These are phyloP conservation scores for Neolamprologus devosi DNA, from an alignment of 2,113 vertebrate genomes.

Conservation along the genomic window DNA sequence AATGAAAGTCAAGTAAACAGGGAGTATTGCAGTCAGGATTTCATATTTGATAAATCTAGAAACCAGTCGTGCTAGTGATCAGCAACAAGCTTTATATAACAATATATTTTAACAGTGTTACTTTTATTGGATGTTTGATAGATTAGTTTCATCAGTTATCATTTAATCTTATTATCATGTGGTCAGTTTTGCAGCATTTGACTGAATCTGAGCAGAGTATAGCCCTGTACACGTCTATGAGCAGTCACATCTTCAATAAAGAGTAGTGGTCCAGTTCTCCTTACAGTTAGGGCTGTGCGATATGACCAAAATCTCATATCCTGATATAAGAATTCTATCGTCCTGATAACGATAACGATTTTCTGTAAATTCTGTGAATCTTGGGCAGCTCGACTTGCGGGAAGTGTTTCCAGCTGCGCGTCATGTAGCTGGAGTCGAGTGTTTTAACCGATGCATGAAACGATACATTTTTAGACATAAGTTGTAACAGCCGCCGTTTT, in stretches of 20 bases:
- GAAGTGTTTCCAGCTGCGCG: too few relatives aligned
- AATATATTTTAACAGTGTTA: neutral
- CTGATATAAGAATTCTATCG: too few relatives aligned
- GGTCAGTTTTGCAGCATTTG: neutral
- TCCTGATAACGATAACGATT: too few relatives aligned
- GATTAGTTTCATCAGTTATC: neutral
- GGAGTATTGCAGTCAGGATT: neutral
- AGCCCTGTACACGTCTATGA: neutral
- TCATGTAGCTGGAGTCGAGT: too few relatives aligned
- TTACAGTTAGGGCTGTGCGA: neutral
- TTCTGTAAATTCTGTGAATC: too few relatives aligned
- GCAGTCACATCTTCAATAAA: neutral
- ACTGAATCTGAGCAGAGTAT: neutral
- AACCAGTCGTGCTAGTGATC: neutral
- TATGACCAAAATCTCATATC: too few relatives aligned
- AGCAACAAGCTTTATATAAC: neutral
- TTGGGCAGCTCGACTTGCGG: too few relatives aligned
- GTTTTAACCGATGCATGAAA: too few relatives aligned
- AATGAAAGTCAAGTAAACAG: neutral
- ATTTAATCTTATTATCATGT: neutral
- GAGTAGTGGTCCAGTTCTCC: neutral
- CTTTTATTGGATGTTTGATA: neutral
- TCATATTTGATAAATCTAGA: neutral
- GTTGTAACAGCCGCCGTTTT: rapidly evolving
- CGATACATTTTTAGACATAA: too few relatives aligned